These are phyloP conservation scores for Siniperca knerii DNA, from an alignment of 2,113 vertebrate genomes.

Conservation along the genomic window DNA sequence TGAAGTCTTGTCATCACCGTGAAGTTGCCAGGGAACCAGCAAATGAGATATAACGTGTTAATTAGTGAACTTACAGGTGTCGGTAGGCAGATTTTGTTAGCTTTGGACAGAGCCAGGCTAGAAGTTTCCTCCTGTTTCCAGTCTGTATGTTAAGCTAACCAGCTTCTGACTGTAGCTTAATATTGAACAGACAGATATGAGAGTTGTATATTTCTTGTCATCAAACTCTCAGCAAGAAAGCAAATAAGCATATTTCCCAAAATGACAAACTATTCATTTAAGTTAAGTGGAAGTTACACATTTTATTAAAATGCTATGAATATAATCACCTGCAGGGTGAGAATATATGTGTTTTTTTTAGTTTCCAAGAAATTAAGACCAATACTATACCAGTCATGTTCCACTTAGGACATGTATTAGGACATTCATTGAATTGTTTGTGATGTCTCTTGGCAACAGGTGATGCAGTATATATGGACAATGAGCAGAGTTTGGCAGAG, in stretches of 20 bases:
- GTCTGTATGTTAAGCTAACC: no score
- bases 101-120: no score
- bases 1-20: background rate
- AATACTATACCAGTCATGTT: background rate
- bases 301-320: background rate
- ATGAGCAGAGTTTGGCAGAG: conserved; percentile 82
- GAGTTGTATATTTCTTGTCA: no score
- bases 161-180: no score
- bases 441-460: conserved; percentile 77
- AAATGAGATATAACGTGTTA: no score
- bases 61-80: no score
- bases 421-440: conserved; percentile 14
- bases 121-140: background rate
- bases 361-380: conserved; percentile 5
- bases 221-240: background rate
- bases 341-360: background rate
- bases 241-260: background rate
- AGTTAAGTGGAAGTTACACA: background rate
- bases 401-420: conserved; percentile 3
- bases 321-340: background rate
- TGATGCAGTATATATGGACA: conserved; percentile 89
- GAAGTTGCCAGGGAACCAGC: background rate
- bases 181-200: no score
- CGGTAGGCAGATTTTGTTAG: no score
- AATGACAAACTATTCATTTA: background rate